phyloP scores from a whole-genome alignment of 2,113 vertebrate species.

The Cepphus grylle region DNA sequence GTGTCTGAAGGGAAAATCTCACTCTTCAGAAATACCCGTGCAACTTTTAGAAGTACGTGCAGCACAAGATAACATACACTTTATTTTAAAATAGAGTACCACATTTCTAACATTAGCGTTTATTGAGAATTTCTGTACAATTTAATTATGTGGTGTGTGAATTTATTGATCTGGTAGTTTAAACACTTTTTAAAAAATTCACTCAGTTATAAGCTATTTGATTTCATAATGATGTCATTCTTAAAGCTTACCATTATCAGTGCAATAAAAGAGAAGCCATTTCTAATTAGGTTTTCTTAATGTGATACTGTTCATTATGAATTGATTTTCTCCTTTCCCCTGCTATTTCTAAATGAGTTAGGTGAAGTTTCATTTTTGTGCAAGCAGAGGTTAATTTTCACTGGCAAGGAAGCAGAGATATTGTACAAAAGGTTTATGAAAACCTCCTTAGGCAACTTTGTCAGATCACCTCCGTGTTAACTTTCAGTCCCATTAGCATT shows the following conservation, averaged over 20 bases:
- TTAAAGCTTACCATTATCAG: conserved; percentile 36
- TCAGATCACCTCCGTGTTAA: conserved; percentile 5
- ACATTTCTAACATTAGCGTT: neutral
- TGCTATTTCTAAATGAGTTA: conserved; percentile 54
- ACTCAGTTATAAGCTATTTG: conserved; percentile 25
- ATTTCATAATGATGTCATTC: conserved; percentile 37
- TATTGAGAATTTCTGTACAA: conserved; percentile 34
- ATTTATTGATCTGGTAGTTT: conserved; percentile 52
- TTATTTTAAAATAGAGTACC: conserved; percentile 8
- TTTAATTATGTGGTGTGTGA: conserved; percentile 10
- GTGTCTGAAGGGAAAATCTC: neutral
- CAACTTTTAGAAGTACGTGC: neutral
- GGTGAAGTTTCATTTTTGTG: neutral
- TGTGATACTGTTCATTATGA: conserved; percentile 41
- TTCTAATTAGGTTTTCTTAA: conserved; percentile 53
- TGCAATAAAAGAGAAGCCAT: conserved; percentile 48
- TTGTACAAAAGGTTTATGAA: conserved; percentile 44
- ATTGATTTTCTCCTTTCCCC: conserved; percentile 55
- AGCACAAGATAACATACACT: neutral
- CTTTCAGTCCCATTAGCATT: conserved; percentile 3
- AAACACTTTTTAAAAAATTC: conserved; percentile 33
- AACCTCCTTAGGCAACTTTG: conserved; percentile 28
- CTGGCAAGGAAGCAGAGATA: conserved; percentile 15
- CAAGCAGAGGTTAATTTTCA: conserved; percentile 58
- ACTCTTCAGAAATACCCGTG: neutral